Evolutionary conservation across 35 echinoderm and acorn worm genomes (phyloP).

Genomic region (Ophioderma brevispina): DNA sequence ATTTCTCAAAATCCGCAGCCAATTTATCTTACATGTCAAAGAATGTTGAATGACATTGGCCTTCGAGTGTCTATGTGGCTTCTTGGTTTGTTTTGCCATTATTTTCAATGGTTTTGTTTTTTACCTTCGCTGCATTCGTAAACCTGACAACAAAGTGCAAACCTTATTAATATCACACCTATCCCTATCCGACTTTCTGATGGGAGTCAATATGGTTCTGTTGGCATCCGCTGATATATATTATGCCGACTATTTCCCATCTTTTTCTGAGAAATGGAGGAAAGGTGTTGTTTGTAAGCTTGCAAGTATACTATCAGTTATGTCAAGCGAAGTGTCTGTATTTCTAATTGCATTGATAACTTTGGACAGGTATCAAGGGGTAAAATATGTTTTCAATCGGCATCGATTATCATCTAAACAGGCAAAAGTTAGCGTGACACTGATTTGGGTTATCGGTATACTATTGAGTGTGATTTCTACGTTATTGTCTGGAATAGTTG

Average conservation of each 20-base stretch:
- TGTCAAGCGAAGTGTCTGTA: background rate
- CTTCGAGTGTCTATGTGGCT: background rate
- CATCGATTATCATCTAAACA: background rate
- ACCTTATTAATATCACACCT: background rate
- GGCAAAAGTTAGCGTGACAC: background rate
- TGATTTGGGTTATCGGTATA: background rate
- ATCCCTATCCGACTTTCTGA: background rate
- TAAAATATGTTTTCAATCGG: background rate
- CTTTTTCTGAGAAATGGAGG: background rate
- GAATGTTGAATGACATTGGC: background rate
- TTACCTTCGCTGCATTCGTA: too few relatives aligned
- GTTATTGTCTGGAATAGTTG: background rate
- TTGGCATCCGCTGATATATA: background rate
- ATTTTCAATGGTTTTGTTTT: background rate
- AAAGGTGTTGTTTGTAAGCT: background rate
- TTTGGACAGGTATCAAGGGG: background rate
- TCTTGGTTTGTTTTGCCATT: background rate
- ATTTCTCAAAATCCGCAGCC: background rate
- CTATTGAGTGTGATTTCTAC: background rate
- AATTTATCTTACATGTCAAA: background rate
- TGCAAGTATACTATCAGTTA: background rate
- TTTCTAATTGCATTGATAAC: background rate
- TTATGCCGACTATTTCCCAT: background rate
- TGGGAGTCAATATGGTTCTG: background rate
- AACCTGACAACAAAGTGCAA: too few relatives aligned